These are phyloP conservation scores for Forbesichthys papilliferus DNA, from an alignment of 2,113 vertebrate genomes.

Conservation along the genomic window DNA sequence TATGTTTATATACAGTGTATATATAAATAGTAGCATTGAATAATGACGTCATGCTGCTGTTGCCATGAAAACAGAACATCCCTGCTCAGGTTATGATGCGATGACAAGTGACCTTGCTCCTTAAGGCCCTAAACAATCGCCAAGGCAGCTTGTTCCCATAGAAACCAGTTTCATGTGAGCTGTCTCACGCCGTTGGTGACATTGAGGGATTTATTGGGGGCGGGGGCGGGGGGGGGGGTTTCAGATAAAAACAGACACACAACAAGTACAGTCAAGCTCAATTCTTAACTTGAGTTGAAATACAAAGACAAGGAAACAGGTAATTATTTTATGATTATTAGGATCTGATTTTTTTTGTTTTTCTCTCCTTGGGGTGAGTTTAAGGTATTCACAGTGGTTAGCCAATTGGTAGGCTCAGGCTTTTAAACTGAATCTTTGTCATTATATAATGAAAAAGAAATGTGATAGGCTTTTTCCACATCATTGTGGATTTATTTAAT, in stretches of 20 bases:
- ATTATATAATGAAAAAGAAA: conserved; percentile 11
- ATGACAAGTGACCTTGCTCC: conserved; percentile 39
- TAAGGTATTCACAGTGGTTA: conserved; percentile 23
- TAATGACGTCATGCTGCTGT: conserved; percentile 79
- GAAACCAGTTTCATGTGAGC: conserved; percentile 19
- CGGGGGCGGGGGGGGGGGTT: neutral
- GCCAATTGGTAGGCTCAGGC: neutral
- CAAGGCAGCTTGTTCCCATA: conserved; percentile 2
- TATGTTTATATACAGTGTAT: no score
- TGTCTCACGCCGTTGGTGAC: neutral
- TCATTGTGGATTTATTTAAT: conserved; percentile 15
- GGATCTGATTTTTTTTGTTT: neutral
- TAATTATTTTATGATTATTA: neutral
- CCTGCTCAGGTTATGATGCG: conserved; percentile 63
- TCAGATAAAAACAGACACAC: conserved; percentile 7
- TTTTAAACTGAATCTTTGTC: neutral
- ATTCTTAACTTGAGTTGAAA: neutral
- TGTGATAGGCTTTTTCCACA: neutral
- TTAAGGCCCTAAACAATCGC: conserved; percentile 47
- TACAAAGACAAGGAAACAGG: conserved; percentile 21
- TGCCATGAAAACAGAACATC: conserved; percentile 58
- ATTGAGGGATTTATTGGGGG: neutral
- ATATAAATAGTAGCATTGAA: conserved; percentile 65
- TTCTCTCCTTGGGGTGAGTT: conserved; percentile 16
- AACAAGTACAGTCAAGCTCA: no score